These are phyloP conservation scores for Theristus sp. DNA, from an alignment of 2,888 invertebrate genomes.

Conservation along the genomic window DNA sequence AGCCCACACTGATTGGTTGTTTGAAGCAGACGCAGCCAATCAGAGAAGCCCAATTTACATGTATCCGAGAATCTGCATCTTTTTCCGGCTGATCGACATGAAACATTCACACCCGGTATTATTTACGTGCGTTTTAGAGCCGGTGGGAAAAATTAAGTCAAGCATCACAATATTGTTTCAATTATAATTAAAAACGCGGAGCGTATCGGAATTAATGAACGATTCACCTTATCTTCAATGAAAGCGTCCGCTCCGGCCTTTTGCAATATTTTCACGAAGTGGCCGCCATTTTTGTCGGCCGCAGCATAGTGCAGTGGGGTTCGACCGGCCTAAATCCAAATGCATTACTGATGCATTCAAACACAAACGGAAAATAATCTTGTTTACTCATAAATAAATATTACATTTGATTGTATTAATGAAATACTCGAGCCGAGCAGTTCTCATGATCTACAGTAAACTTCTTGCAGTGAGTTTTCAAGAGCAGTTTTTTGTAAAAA, in stretches of 20 bases:
- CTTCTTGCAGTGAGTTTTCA: no score
- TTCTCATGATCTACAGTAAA: no score
- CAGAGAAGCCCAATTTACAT: no score
- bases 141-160: background rate
- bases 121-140: no score
- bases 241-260: slow-evolving; percentile 29
- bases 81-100: no score
- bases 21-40: no score
- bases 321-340: slow-evolving; percentile 20
- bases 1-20: no score
- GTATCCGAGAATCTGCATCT: no score
- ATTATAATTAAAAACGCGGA: background rate
- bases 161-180: background rate
- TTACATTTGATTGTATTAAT: no score
- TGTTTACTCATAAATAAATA: slow-evolving; percentile 3
- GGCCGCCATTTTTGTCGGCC: slow-evolving; percentile 28
- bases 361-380: background rate
- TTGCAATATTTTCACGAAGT: slow-evolving; percentile 29
- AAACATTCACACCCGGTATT: background rate
- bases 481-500: no score
- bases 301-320: slow-evolving; percentile 29
- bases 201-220: no score
- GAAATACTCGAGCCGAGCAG: no score
- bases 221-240: slow-evolving; percentile 24
- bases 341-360: background rate